Evolutionary conservation across 2,888 invertebrate species (phyloP).

Genomic region (Limnephilus rhombicus): DNA sequence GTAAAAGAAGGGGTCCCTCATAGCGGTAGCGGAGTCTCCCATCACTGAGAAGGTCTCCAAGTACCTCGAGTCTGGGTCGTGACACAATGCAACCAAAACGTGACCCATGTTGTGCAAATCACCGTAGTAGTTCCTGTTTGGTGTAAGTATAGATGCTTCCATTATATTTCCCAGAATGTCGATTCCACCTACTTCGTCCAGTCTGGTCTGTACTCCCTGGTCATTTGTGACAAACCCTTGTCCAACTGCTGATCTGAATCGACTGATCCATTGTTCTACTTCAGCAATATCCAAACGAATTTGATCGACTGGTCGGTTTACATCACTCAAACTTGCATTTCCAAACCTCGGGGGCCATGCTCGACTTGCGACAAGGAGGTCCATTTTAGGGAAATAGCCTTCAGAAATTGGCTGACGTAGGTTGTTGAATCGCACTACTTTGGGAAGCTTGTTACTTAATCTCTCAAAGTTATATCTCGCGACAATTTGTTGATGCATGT

Average conservation of each 20-base stretch:
- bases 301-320: constrained; percentile 83
- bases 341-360: constrained; percentile 81
- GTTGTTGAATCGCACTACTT: constrained; percentile 56
- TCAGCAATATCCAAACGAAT: constrained; percentile 82
- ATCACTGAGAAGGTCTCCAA: constrained; percentile 72
- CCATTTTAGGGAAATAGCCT: constrained; percentile 83
- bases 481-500: constrained; percentile 82
- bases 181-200: constrained; percentile 85
- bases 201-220: constrained; percentile 76
- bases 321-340: constrained; percentile 77
- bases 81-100: constrained; percentile 85
- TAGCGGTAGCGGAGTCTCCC: constrained; percentile 70
- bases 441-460: constrained; percentile 54
- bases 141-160: constrained; percentile 85
- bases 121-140: constrained; percentile 85
- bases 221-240: constrained; percentile 79
- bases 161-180: constrained; percentile 89
- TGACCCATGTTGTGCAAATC: constrained; percentile 91
- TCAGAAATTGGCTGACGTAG: constrained; percentile 62
- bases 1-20: constrained; percentile 71
- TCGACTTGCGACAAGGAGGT: constrained; percentile 81
- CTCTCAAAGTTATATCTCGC: constrained; percentile 72
- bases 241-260: constrained; percentile 85
- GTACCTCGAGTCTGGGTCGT: constrained; percentile 89
- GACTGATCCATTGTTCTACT: constrained; percentile 86